A percentile compares a stretch with the other conserved stretches of the same genome.
phyloP scores from a whole-genome alignment of 2,113 vertebrate species.

The Neogale vison region DNA sequence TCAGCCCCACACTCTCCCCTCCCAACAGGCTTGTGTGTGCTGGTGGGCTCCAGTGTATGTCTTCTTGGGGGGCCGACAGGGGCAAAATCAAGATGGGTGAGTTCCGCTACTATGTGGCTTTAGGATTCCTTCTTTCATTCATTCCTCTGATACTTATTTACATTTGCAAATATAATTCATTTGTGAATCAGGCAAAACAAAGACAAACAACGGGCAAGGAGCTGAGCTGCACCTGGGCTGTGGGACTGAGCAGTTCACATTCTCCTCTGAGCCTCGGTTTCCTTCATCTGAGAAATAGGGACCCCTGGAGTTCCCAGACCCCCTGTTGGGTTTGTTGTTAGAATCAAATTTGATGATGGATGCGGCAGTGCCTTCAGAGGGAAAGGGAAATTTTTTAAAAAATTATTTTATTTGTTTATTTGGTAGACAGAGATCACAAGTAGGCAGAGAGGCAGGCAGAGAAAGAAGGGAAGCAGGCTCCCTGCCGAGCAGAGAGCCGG shows the following conservation, averaged over 20 bases:
- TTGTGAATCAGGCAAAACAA: background rate
- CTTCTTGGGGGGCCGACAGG: background rate
- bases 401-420: too few species aligned
- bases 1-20: background rate
- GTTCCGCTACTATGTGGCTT: fast-evolving
- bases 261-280: background rate
- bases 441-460: too few species aligned
- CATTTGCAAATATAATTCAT: background rate
- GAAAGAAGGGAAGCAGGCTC: too few species aligned
- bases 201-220: background rate
- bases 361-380: background rate
- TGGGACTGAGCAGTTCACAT: fast-evolving
- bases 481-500: too few species aligned
- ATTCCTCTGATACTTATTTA: background rate
- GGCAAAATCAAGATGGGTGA: too few species aligned
- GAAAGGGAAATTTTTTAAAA: background rate
- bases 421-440: too few species aligned
- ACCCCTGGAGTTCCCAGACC: fast-evolving
- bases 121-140: background rate
- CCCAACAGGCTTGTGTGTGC: fast-evolving
- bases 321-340: background rate
- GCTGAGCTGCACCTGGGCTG: background rate
- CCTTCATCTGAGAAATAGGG: background rate
- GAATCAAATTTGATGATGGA: background rate
- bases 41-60: too few species aligned